These are phyloP conservation scores for Zelostemma sp. DNA, from an alignment of 1,140 invertebrate genomes.

Conservation along the genomic window DNA sequence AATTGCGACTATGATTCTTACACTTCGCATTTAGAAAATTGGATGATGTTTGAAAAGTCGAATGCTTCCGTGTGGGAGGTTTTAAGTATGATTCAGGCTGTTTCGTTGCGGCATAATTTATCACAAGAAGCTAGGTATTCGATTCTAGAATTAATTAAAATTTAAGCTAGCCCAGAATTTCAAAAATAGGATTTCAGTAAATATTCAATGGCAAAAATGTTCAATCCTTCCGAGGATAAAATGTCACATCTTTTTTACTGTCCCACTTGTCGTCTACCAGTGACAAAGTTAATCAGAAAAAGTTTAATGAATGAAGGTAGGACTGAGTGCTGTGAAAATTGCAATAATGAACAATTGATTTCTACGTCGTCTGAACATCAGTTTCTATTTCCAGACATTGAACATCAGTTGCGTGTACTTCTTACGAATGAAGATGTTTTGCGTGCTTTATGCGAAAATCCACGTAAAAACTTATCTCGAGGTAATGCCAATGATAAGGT, in stretches of 20 bases:
- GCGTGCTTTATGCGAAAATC: constrained; percentile 2
- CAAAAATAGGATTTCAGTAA: constrained; percentile 20
- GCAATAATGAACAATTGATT: constrained; percentile 12
- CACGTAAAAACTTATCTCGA: background rate
- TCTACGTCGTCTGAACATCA: constrained; percentile 11
- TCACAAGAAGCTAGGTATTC: constrained; percentile 12
- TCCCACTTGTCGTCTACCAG: constrained; percentile 1
- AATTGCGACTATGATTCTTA: background rate
- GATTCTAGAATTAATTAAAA: constrained; percentile 15
- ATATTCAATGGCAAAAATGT: constrained; percentile 21
- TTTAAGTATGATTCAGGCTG: constrained; percentile 19
- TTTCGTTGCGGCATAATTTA: constrained; percentile 16
- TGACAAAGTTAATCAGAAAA: constrained; percentile 10
- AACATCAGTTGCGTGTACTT: constrained; percentile 29
- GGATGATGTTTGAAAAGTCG: constrained; percentile 20
- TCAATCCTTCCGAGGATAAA: constrained; percentile 11
- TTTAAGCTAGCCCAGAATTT: constrained; percentile 26
- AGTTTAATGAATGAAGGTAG: background rate
- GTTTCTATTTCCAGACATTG: constrained; percentile 21
- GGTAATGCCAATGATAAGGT: background rate
- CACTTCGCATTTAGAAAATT: constrained; percentile 5
- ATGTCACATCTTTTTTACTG: constrained; percentile 25
- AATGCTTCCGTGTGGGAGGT: constrained; percentile 11
- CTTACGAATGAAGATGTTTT: constrained; percentile 8
- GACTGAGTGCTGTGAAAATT: constrained; percentile 11